These are phyloP conservation scores for Mayetiola destructor DNA, from an alignment of 2,888 invertebrate genomes.

Conservation along the genomic window DNA sequence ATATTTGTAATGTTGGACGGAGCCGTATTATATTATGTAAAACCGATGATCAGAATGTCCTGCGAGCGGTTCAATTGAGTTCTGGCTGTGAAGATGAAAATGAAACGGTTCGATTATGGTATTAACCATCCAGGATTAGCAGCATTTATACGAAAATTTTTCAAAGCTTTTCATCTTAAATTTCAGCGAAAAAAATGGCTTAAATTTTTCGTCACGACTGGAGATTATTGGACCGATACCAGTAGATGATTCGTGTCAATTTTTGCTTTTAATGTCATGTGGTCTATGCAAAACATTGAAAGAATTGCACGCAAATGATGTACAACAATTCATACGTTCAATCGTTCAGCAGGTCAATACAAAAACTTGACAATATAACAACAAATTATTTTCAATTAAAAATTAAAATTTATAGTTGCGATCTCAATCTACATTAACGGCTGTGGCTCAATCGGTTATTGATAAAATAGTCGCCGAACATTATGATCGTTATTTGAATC, in stretches of 20 bases:
- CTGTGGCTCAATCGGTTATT: conserved; percentile 74
- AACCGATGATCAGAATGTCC: conserved; percentile 56
- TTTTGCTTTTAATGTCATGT: conserved; percentile 71
- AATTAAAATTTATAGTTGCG: conserved; percentile 42
- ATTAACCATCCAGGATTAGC: not conserved
- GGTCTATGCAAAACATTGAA: conserved; percentile 73
- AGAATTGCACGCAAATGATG: conserved; percentile 54
- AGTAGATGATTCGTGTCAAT: conserved; percentile 65
- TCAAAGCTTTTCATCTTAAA: conserved; percentile 30
- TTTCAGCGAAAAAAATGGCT: conserved; percentile 68
- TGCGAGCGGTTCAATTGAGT: conserved; percentile 58
- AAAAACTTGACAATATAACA: no score
- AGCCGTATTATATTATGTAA: conserved; percentile 64
- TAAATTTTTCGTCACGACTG: conserved; percentile 69
- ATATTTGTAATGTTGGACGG: conserved; percentile 73
- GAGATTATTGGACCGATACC: conserved; percentile 68
- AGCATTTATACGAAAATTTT: not conserved
- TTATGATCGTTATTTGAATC: conserved; percentile 55
- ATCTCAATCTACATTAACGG: conserved; percentile 59
- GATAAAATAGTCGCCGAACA: conserved; percentile 73
- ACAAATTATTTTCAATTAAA: not conserved
- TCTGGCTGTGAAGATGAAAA: conserved; percentile 35
- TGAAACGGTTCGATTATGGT: not conserved
- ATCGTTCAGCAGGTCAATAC: not conserved
- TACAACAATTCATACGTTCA: conserved; percentile 39